These are phyloP conservation scores for Rhinichthys klamathensis DNA, from an alignment of 2,113 vertebrate species.

Conservation along the genomic window DNA sequence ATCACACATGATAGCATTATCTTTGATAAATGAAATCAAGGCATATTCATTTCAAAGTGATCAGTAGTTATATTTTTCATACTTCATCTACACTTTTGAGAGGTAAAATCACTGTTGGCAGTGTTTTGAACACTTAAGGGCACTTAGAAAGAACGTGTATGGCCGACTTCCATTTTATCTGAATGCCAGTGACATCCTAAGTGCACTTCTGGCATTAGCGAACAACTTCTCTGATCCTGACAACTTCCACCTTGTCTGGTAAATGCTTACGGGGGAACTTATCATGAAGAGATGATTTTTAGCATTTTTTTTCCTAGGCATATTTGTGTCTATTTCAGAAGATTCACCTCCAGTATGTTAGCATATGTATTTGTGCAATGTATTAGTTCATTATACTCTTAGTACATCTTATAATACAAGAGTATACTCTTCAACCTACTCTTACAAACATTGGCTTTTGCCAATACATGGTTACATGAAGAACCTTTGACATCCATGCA, in stretches of 20 bases:
- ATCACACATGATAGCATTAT: slow-evolving; percentile 18
- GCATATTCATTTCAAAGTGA: slow-evolving; percentile 31
- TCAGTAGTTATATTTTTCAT: slow-evolving; percentile 24
- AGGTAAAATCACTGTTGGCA: slow-evolving; percentile 32
- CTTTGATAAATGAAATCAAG: slow-evolving; percentile 17
- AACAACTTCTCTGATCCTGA: slow-evolving; percentile 22
- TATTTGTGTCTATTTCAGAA: not conserved
- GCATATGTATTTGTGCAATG: not conserved
- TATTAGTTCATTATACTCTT: not conserved
- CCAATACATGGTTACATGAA: not conserved
- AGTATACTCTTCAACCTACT: too few species aligned
- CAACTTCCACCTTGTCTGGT: slow-evolving; percentile 17
- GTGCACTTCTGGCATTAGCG: slow-evolving; percentile 51
- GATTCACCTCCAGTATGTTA: not conserved
- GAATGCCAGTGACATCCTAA: slow-evolving; percentile 43
- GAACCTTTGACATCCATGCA: not conserved
- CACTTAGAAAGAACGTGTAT: slow-evolving; percentile 13
- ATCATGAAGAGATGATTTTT: not conserved
- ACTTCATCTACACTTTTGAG: slow-evolving; percentile 10
- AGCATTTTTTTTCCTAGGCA: not conserved
- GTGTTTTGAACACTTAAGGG: slow-evolving; percentile 19
- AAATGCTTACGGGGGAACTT: slow-evolving; percentile 19
- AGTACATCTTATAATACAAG: too few species aligned
- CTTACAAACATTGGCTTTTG: too few species aligned
- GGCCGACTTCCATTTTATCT: slow-evolving; percentile 18